Evolutionary conservation across 2,888 invertebrate genomes (phyloP), one percentile per base, ranked within the genome.

Genomic region (Drosophila prolongata): DNA sequence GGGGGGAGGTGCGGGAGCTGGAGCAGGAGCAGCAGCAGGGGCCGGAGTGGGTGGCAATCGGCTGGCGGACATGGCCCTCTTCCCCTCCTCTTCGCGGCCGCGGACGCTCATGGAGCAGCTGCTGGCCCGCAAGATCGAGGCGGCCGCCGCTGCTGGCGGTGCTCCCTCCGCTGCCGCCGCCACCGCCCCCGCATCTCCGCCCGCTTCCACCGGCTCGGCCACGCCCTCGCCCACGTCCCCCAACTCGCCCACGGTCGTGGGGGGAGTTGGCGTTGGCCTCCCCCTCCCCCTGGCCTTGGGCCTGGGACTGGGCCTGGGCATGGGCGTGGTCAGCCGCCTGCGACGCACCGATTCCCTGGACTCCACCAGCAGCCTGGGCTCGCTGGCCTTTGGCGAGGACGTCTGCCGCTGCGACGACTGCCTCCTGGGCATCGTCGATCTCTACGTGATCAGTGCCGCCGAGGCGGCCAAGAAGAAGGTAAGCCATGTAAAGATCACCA

Each of bases 381-480:
- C 96, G 8, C 86, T 94, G 75, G 93, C 95, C 6, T 87, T 92
- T 44, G 91, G 92, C 52, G 95, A 95, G 91, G 96, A 96, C 89
- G 95, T 96, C 77, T 97, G 97, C 91, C 94, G 95, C 72, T 97
- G 97, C 91, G 97, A 97, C 90, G 97, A 97, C 91, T 97, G 97
- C 85, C 93, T 97, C 71, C 93, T 97, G 78, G 97, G 96, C 6
- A 97, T 97, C 77, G 96, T 95, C 78, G 97, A 97, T 93, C 94
- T 95, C 78, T 95, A 96, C 90, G 94, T 94, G 56, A 92, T 92
- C 50, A 94, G 94, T 78, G 91, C 91, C 74, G 92, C 93, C 43
- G 94, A 93, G 75, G 93, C 92, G 75, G 93, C 93, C 80, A 95
- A 94, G 93, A 95, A 95, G 95, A 95, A 95, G 95, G 95, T 95